A percentile compares a stretch with the other conserved stretches of the same genome.
phyloP scores from a whole-genome alignment of 2,888 invertebrate species.

The Volucella inanis region DNA sequence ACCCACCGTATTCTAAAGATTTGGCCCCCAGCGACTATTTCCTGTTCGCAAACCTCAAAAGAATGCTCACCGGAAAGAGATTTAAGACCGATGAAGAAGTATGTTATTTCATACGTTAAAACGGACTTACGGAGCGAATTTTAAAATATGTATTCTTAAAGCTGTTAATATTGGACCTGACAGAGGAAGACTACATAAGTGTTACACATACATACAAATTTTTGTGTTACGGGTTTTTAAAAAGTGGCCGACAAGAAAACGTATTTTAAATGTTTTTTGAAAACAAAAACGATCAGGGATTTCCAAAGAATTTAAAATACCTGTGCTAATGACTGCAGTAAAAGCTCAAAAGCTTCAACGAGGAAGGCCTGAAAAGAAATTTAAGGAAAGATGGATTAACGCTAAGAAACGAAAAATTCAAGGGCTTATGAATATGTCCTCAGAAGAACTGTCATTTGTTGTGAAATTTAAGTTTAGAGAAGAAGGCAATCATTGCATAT shows the following conservation, averaged over 20 bases:
- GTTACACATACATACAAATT: background rate
- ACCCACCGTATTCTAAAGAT: too few relatives aligned
- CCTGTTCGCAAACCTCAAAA: too few relatives aligned
- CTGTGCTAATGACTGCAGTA: constrained; percentile 1
- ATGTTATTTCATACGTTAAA: constrained; percentile 2
- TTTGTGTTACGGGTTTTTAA: constrained; percentile 6
- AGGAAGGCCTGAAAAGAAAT: background rate
- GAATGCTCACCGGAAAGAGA: too few relatives aligned
- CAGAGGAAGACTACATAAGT: background rate
- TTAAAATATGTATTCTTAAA: background rate
- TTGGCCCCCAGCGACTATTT: too few relatives aligned
- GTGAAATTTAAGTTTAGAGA: too few relatives aligned
- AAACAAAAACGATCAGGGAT: too few relatives aligned
- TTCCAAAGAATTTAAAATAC: constrained; percentile 4
- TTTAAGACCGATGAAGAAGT: too few relatives aligned
- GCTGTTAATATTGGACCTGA: background rate
- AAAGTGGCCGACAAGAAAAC: background rate
- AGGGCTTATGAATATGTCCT: background rate
- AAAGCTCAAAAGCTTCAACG: background rate
- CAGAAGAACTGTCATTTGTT: constrained; percentile 2
- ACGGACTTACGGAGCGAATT: background rate
- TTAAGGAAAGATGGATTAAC: background rate
- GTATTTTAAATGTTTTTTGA: too few relatives aligned
- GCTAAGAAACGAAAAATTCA: constrained; percentile 3
- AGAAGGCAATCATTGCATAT: too few relatives aligned